Evolutionary conservation across 2,797 vertebrate species (phyloP), one percentile per base, ranked within the genome.

Genomic region (Chloroceryle inda): DNA sequence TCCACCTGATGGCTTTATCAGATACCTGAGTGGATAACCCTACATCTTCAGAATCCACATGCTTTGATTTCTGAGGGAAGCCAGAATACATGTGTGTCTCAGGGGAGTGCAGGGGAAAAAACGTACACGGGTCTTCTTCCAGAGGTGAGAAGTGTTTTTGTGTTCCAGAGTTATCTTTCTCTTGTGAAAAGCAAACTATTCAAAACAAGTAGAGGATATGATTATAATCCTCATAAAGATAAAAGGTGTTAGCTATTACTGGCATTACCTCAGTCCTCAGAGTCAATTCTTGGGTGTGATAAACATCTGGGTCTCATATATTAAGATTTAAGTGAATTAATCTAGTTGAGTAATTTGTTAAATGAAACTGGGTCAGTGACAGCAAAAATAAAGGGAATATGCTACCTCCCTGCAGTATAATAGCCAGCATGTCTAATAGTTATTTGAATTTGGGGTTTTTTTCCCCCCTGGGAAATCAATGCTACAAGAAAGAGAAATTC

Each of bases 221-320:
- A 37, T 62, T 56, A 35, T 73, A 88, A 89, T 73, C 58, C n/a
- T 40, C 62, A 67, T 58, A 94, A 88, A 92, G 62, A 83, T 83
- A 67, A 78, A 85, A 74, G 20, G 37, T 94, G 63, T 79, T 95
- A 79, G 74, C 53, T 94, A 47, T 77, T 92, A 55, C 18, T 35
- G 66, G 58, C 82, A 72, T 91, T 95, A 82, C 83, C 77, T 95
- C 83, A 53, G 35, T 50, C 47, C 31, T 86, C 33, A 40, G 73
- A 89, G 53, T 61, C 83, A 92, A 47, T 31, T 81, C 35, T 53
- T 62, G 50, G 63, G 17, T 38, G 83, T 90, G 85, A 86, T 83
- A 91, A 76, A 6, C 58, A 85, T 92, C 71, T 95, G 93, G 31
- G 27, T 73, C 47, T 96, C 53, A 38, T 71, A 93, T 53, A 92